Conservation (phyloP, 2,797 vertebrate species). For the Sciurus carolinensis region DNA sequence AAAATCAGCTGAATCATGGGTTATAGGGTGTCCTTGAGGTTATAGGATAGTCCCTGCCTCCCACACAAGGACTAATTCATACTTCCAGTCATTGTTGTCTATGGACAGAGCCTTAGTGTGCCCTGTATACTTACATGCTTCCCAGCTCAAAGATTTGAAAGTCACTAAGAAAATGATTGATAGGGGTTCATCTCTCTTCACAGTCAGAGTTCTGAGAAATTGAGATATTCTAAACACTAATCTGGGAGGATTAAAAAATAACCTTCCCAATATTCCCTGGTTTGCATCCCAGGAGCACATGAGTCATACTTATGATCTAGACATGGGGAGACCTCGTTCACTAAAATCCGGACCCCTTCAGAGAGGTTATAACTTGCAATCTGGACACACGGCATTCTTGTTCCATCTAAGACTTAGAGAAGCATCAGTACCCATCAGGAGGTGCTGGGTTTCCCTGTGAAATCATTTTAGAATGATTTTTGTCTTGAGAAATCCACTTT, state of each 20-base stretch:
- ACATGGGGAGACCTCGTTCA: not conserved
- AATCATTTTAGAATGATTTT: conserved; percentile 2
- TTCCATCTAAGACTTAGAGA: not conserved
- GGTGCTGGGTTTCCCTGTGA: not conserved
- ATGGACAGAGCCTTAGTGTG: not conserved
- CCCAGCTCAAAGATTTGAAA: conserved; percentile 60
- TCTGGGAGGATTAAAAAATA: conserved; percentile 39
- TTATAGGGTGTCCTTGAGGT: not conserved
- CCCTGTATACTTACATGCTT: not conserved
- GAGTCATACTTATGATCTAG: conserved; percentile 28
- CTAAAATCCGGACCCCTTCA: conserved; percentile 12
- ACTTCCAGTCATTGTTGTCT: not conserved
- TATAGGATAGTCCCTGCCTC: not conserved
- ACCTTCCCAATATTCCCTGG: not conserved
- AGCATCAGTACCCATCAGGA: not conserved
- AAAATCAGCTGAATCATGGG: conserved; percentile 58
- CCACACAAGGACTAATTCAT: not conserved
- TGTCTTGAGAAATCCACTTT: conserved; percentile 54
- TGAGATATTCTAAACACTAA: conserved; percentile 53
- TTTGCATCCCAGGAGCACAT: conserved; percentile 43
- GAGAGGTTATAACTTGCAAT: not conserved
- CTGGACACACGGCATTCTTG: not conserved
- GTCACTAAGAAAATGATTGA: conserved; percentile 43
- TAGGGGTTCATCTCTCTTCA: conserved; percentile 43
- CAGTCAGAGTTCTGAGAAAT: conserved; percentile 36